These are phyloP conservation scores for Botia kubotai DNA, from an alignment of 2,797 vertebrate species.

Conservation along the genomic window DNA sequence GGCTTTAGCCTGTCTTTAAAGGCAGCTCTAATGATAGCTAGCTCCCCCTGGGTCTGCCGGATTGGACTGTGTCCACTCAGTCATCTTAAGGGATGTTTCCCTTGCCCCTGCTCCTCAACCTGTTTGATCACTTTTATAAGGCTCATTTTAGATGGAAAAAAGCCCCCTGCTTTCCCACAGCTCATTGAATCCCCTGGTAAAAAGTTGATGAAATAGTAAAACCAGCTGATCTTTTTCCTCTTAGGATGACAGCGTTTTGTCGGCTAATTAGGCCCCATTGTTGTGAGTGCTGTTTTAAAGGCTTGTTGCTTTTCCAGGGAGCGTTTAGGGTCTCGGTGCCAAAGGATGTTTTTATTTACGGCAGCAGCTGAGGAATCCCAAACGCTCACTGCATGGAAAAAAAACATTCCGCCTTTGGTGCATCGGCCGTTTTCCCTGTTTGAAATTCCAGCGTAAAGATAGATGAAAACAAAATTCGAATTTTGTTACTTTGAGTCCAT, in stretches of 20 bases:
- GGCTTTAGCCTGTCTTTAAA: conserved; percentile 56
- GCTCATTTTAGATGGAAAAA: conserved; percentile 56
- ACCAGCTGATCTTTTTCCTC: conserved; percentile 61
- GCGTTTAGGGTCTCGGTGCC: conserved; percentile 71
- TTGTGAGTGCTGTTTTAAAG: conserved; percentile 80
- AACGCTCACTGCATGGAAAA: conserved; percentile 21
- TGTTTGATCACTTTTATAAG: conserved; percentile 63
- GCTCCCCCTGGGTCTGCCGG: conserved; percentile 42
- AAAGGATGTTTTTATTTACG: conserved; percentile 82
- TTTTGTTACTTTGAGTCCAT: not conserved
- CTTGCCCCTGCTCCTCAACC: conserved; percentile 57
- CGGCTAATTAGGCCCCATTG: conserved; percentile 83
- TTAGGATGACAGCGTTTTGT: conserved; percentile 74
- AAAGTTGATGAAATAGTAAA: conserved; percentile 64
- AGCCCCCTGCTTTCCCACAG: conserved; percentile 48
- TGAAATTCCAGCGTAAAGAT: not conserved
- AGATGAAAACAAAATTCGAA: not conserved
- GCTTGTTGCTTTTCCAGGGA: conserved; percentile 72
- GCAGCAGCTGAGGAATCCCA: conserved; percentile 63
- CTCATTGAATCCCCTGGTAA: conserved; percentile 53
- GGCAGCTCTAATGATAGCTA: conserved; percentile 55
- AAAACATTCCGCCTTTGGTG: not conserved
- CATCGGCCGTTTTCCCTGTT: not conserved
- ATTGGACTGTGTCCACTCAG: conserved; percentile 57
- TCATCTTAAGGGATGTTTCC: conserved; percentile 55